Conservation (phyloP, 2,888 invertebrate genomes). For the Andrena bicolor region DNA sequence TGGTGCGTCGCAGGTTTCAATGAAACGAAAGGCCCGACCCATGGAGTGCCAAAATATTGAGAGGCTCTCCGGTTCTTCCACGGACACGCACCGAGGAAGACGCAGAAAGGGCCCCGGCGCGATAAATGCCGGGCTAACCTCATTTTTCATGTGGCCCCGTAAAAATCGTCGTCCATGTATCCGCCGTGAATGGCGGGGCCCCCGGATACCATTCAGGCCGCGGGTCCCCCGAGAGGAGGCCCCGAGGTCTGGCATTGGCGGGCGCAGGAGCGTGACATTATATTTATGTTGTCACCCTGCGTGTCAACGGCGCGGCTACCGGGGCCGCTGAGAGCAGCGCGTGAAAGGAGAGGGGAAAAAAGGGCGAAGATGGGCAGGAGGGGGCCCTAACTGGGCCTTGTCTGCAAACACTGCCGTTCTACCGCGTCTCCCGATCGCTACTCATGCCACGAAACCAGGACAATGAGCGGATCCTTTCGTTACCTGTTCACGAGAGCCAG, state of each 20-base stretch:
- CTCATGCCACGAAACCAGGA: constrained; percentile 67
- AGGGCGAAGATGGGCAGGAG: constrained; percentile 21
- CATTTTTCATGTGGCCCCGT: constrained; percentile 81
- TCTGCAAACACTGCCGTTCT: constrained; percentile 78
- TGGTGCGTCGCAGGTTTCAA: constrained; percentile 15
- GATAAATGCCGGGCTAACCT: constrained; percentile 77
- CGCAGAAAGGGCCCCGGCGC: constrained; percentile 33
- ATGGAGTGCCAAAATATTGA: constrained; percentile 83
- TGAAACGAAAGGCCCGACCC: constrained; percentile 28
- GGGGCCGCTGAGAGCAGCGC: constrained; percentile 61
- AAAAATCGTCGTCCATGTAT: constrained; percentile 75
- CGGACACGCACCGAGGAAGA: constrained; percentile 55
- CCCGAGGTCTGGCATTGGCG: constrained; percentile 75
- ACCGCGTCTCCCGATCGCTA: constrained; percentile 69
- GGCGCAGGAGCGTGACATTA: constrained; percentile 84
- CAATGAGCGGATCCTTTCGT: constrained; percentile 73
- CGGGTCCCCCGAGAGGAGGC: constrained; percentile 29
- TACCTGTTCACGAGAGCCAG: constrained; percentile 73
- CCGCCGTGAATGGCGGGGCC: constrained; percentile 57
- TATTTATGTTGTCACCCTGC: constrained; percentile 84
- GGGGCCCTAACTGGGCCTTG: constrained; percentile 72
- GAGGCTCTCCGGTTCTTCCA: constrained; percentile 59
- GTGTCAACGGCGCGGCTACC: constrained; percentile 77
- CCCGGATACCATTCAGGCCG: constrained; percentile 49
- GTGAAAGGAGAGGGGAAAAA: constrained; percentile 31